Percentiles rank a stretch among this genome's conserved stretches.
Conservation (phyloP, 1,140 invertebrate species). For the Thaumatotibia leucotreta region DNA sequence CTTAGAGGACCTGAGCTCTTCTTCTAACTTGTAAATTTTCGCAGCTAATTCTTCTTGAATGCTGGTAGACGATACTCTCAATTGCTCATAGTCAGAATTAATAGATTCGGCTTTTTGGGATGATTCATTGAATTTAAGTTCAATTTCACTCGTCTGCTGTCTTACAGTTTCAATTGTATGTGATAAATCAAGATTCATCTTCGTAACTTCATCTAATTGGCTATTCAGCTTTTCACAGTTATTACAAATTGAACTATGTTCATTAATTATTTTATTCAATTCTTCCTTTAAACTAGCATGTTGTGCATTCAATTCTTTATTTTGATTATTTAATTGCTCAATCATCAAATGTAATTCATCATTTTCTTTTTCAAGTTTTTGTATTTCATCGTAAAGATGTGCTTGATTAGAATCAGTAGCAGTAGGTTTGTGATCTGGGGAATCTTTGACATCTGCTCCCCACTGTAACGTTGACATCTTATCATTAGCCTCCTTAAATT, state of each 20-base stretch:
- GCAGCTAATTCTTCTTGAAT: slow-evolving; percentile 26
- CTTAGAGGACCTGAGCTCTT: slow-evolving; percentile 28
- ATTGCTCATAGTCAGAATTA: slow-evolving; percentile 24
- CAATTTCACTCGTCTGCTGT: slow-evolving; percentile 41
- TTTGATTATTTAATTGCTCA: slow-evolving; percentile 61
- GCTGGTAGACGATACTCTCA: slow-evolving; percentile 22
- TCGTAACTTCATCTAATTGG: slow-evolving; percentile 24
- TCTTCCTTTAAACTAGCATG: slow-evolving; percentile 35
- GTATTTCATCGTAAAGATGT: slow-evolving; percentile 75
- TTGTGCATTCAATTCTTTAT: slow-evolving; percentile 41
- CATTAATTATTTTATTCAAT: slow-evolving; percentile 32
- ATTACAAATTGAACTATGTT: slow-evolving; percentile 17
- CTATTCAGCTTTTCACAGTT: slow-evolving; percentile 30
- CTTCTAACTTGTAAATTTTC: slow-evolving; percentile 24
- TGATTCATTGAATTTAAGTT: slow-evolving; percentile 29
- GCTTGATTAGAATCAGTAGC: slow-evolving; percentile 22
- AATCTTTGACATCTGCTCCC: slow-evolving; percentile 59
- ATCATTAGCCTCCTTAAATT: slow-evolving; percentile 80
- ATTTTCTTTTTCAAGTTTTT: slow-evolving; percentile 82
- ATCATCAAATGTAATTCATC: slow-evolving; percentile 83
- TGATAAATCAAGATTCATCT: slow-evolving; percentile 29
- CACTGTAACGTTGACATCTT: slow-evolving; percentile 81
- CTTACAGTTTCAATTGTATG: slow-evolving; percentile 46
- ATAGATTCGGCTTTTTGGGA: slow-evolving; percentile 22
- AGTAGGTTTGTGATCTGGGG: slow-evolving; percentile 22